A percentile compares a stretch with the other conserved stretches of the same genome.
phyloP scores from a whole-genome alignment of 2,888 invertebrate species.

The Lasioglossum oenotherae region DNA sequence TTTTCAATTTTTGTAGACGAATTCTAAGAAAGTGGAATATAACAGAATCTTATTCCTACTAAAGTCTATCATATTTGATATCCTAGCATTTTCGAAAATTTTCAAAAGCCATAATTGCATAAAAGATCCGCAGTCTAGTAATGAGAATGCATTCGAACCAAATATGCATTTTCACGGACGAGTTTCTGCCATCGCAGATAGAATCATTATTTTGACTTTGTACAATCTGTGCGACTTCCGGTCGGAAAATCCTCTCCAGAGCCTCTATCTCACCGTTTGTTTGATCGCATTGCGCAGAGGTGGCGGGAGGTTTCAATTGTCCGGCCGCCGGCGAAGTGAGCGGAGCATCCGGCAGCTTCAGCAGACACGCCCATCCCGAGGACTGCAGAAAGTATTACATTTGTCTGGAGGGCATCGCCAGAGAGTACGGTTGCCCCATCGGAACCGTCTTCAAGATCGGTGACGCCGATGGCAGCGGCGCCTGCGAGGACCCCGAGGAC shows the following conservation, averaged over 20 bases:
- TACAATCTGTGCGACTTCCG: background rate
- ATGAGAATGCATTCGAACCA: background rate
- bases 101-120: too few relatives aligned
- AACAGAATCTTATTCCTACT: too few relatives aligned
- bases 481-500: conserved; percentile 97
- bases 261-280: conserved; percentile 4
- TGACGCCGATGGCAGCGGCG: conserved; percentile 94
- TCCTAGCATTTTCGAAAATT: too few relatives aligned
- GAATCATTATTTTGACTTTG: background rate
- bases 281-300: conserved; percentile 87
- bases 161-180: background rate
- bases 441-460: conserved; percentile 98
- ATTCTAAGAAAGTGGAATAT: too few relatives aligned
- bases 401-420: conserved; percentile 94
- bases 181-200: background rate
- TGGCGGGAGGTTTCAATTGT: conserved; percentile 95
- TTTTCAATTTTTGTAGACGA: too few relatives aligned
- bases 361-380: conserved; percentile 97
- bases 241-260: background rate
- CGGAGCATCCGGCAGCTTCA: conserved; percentile 93
- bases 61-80: too few relatives aligned
- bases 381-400: conserved; percentile 98
- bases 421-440: conserved; percentile 98
- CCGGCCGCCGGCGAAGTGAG: conserved; percentile 93
- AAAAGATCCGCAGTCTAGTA: too few relatives aligned